Base-by-base conservation (phyloP, 1,140 invertebrate genomes). In the Stegodyphus dumicola region DNA sequence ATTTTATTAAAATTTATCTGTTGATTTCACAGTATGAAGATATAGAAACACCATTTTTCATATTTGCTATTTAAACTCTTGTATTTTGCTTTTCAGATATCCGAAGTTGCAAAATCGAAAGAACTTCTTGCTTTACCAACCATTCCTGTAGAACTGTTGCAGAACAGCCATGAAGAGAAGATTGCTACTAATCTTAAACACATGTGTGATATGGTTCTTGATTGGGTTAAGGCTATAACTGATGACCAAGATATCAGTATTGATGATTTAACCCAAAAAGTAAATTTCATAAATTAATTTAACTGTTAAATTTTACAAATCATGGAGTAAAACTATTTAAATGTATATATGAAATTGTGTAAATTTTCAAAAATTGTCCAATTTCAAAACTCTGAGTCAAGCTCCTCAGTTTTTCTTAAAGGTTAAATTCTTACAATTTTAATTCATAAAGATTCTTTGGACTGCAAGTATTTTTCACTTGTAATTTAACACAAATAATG, bases 121-220 rank as follows among this genome's bases (percentile, higher is more conserved):
- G 87, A 92, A 71, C 91, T 95, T 17, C 91, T 93, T 51, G 91
- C 92, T 9, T 90, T 95, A 64, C 93, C 93, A 15, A 93, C 93
- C 86, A 91, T 95, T 60, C 92, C 93, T 88, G 93, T 95, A 86
- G 94, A 94, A 89, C 92, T 94, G 53, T 90, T 93, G 67, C 93
- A 93, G 87, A 93, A 93, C 87, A 93, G 92, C 6, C 91, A 92
- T 75, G 92, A 93, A 88, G 93, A 94, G 89, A 93, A 94, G 91
- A 92, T 91, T 75, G 92, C 92, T n/a, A 89, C 88, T 49, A 89
- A 90, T 81, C 88, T 89, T 51, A 87, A 88, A 5, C 90, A 91
- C 54, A 89, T 95, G 17, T 94, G 93, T 88, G 92, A 92, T 56
- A 90, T 95, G 77, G 93, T 94, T 11, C 89, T 95, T 49, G 93